phyloP scores from a whole-genome alignment of 2,113 vertebrate species.

The Chloropsis cyanopogon region DNA sequence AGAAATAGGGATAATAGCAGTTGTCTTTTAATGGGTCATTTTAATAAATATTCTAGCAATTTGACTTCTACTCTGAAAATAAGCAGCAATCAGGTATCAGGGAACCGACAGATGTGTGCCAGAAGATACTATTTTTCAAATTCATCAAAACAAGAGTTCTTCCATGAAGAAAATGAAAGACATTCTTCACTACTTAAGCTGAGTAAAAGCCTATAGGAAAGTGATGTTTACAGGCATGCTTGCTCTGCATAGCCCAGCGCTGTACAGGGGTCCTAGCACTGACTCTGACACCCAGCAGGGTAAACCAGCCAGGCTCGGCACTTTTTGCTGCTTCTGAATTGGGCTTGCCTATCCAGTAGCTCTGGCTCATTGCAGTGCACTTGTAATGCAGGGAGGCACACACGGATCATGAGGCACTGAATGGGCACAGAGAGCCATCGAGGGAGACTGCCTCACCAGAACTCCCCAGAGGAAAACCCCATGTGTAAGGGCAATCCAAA shows the following conservation, averaged over 20 bases:
- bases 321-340: neutral
- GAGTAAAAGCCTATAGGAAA: neutral
- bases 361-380: neutral
- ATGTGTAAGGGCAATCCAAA: neutral
- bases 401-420: neutral
- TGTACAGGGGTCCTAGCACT: neutral
- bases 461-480: neutral
- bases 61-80: neutral
- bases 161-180: neutral
- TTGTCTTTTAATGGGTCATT: neutral
- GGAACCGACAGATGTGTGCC: neutral
- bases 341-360: neutral
- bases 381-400: neutral
- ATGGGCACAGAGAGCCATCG: neutral
- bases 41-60: neutral
- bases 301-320: neutral
- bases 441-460: neutral
- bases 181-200: neutral
- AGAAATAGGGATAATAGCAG: neutral
- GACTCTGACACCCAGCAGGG: neutral
- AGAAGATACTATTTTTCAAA: neutral
- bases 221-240: neutral
- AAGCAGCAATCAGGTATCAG: neutral
- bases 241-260: neutral
- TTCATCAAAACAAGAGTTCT: neutral